Conservation (phyloP, 2,797 vertebrate species). For the Manis javanica region DNA sequence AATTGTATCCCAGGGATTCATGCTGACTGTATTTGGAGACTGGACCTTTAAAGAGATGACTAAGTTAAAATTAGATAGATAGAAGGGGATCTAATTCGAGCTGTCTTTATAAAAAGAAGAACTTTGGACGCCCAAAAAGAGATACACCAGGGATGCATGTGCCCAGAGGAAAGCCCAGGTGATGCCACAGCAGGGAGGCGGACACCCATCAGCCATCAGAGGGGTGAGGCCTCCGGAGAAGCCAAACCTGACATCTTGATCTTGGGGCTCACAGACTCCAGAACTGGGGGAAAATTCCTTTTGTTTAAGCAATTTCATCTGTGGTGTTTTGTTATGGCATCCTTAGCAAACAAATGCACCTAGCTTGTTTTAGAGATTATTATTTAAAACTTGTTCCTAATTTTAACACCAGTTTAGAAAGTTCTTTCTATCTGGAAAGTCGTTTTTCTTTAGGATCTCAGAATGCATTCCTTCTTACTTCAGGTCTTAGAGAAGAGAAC, state of each 20-base stretch:
- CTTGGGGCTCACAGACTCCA: neutral
- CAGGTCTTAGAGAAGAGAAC: neutral
- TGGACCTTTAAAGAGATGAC: neutral
- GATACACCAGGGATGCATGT: neutral
- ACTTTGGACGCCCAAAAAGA: neutral
- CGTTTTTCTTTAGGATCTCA: constrained; percentile 10
- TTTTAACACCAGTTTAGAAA: neutral
- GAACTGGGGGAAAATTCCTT: neutral
- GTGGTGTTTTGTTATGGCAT: neutral
- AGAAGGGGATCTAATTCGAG: neutral
- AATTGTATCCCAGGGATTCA: neutral
- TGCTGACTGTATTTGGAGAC: neutral
- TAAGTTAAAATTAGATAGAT: neutral
- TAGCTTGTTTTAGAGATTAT: neutral
- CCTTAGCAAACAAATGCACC: neutral
- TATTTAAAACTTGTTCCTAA: constrained; percentile 16
- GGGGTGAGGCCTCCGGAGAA: neutral
- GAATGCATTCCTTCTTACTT: neutral
- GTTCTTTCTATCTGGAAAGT: neutral
- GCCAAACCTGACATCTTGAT: neutral
- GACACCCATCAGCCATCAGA: neutral
- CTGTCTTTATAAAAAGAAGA: neutral
- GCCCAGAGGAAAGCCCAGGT: neutral
- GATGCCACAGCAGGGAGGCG: neutral
- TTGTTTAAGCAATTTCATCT: neutral